Percentiles rank a stretch among this genome's conserved stretches.
These are phyloP conservation scores for Nyleta sp. DNA, from an alignment of 2,888 invertebrate genomes.

Conservation along the genomic window DNA sequence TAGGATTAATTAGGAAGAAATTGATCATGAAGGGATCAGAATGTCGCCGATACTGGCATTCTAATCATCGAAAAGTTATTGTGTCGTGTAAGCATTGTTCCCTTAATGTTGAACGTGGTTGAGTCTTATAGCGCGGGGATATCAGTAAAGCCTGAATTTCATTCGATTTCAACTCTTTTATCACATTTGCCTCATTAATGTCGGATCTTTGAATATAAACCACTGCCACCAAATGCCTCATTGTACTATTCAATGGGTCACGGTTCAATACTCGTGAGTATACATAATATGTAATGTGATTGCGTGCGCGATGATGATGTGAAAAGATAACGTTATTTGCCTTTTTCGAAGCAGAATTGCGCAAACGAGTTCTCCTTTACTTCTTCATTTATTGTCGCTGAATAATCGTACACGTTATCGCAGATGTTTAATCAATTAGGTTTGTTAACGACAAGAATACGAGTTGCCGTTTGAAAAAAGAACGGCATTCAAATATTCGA, in stretches of 20 bases:
- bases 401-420: not conserved
- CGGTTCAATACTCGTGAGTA: slow-evolving; percentile 16
- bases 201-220: slow-evolving; percentile 15
- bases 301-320: not conserved
- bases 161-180: slow-evolving; percentile 7
- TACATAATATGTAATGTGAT: slow-evolving; percentile 21
- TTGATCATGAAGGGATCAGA: too few species aligned
- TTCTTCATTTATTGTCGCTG: not conserved
- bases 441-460: too few species aligned
- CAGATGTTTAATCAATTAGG: not conserved
- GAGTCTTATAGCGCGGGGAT: too few species aligned
- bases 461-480: too few species aligned
- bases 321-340: slow-evolving; percentile 9
- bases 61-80: too few species aligned
- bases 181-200: slow-evolving; percentile 21
- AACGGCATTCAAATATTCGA: too few species aligned
- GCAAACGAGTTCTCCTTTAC: not conserved
- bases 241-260: slow-evolving; percentile 11
- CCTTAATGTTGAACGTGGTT: too few species aligned
- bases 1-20: too few species aligned
- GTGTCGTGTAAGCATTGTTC: too few species aligned
- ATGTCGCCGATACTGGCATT: too few species aligned
- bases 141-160: slow-evolving; percentile 9
- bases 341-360: not conserved
- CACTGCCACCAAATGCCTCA: slow-evolving; percentile 2